phyloP scores from a whole-genome alignment of 2,797 vertebrate species.

The Hemibagrus guttatus region DNA sequence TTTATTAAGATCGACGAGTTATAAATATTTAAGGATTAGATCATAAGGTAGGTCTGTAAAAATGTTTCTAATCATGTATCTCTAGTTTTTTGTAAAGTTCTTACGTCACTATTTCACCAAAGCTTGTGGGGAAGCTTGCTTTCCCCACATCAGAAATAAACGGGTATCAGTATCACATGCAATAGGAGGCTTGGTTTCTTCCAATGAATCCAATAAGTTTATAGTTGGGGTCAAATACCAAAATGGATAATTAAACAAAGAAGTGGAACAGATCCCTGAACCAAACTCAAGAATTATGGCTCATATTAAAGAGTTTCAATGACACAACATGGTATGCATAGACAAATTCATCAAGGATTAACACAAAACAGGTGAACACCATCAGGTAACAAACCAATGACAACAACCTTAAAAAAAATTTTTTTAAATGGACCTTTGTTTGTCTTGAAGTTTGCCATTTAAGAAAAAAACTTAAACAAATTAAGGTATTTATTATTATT shows the following conservation, averaged over 20 bases:
- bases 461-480: too few relatives aligned
- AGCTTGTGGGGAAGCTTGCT: not conserved
- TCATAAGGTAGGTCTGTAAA: not conserved
- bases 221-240: not conserved
- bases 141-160: not conserved
- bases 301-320: not conserved
- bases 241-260: not conserved
- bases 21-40: constrained; percentile 25
- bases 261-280: not conserved
- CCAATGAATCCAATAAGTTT: not conserved
- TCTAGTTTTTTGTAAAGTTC: not conserved
- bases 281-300: not conserved
- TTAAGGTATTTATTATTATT: too few relatives aligned
- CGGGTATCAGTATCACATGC: not conserved
- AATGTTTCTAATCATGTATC: not conserved
- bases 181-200: not conserved
- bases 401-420: too few relatives aligned
- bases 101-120: not conserved
- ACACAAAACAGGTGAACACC: not conserved
- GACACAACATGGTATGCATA: not conserved
- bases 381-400: not conserved
- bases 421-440: too few relatives aligned
- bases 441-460: too few relatives aligned
- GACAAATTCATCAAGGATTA: not conserved
- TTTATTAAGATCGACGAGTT: constrained; percentile 29